These are phyloP conservation scores for Chalcosyrphus nemorum DNA, from an alignment of 2,888 invertebrate species.

Conservation along the genomic window DNA sequence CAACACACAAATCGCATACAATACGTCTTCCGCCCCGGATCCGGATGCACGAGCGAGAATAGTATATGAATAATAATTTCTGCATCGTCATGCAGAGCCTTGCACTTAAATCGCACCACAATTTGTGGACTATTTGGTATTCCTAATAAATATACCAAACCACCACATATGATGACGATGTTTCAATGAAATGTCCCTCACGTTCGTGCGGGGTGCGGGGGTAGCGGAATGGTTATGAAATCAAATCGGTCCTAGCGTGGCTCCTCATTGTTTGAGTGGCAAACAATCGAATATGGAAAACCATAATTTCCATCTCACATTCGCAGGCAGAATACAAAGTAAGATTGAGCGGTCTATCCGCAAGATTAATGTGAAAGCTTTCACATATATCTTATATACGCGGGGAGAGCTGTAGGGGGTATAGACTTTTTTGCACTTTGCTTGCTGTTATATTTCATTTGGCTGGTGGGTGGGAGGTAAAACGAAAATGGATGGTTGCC, in stretches of 20 bases:
- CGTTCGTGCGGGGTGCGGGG: too few relatives aligned
- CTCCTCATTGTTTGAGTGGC: conserved; percentile 47
- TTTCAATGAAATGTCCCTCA: conserved; percentile 38
- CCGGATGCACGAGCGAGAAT: neutral
- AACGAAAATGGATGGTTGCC: conserved; percentile 52
- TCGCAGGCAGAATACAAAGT: neutral
- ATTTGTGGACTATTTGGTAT: conserved; percentile 15
- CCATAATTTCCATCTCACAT: conserved; percentile 58
- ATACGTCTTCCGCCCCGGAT: conserved; percentile 19
- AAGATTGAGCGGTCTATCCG: neutral
- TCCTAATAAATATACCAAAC: conserved; percentile 16
- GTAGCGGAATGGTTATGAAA: neutral
- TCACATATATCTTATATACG: conserved; percentile 46
- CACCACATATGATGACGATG: neutral
- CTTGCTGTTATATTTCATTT: conserved; percentile 21
- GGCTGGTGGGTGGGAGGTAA: neutral
- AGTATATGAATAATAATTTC: conserved; percentile 49
- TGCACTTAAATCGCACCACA: conserved; percentile 42
- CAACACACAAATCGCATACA: conserved; percentile 25
- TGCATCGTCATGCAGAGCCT: conserved; percentile 38
- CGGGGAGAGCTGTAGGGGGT: too few relatives aligned
- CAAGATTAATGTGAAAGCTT: conserved; percentile 58
- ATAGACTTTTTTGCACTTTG: neutral
- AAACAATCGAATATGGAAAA: conserved; percentile 64
- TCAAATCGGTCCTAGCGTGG: conserved; percentile 23